Conservation (phyloP, 92 coral and sea anemone genomes). For the Porites rus region DNA sequence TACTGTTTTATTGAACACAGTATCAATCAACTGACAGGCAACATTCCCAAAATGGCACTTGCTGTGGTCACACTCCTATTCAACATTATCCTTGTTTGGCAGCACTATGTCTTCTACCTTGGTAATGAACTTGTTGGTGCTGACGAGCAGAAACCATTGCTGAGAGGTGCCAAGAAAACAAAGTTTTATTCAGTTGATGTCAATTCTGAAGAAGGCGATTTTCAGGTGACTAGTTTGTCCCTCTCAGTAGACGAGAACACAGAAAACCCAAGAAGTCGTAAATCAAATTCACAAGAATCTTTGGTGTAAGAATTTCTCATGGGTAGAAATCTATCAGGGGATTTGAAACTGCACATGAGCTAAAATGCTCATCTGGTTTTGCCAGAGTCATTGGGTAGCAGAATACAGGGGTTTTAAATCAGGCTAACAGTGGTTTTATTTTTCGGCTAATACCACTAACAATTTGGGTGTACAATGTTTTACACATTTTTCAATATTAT, state of each 20-base stretch:
- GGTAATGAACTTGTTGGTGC: slow-evolving; percentile 55
- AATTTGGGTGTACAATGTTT: too few relatives aligned
- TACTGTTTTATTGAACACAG: slow-evolving; percentile 85
- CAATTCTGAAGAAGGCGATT: slow-evolving; percentile 24
- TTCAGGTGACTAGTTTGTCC: slow-evolving; percentile 1
- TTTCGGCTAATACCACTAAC: too few relatives aligned
- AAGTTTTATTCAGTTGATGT: slow-evolving; percentile 35
- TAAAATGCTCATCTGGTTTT: too few relatives aligned
- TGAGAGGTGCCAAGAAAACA: slow-evolving; percentile 14
- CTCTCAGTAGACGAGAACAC: not conserved
- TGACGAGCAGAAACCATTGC: slow-evolving; percentile 50
- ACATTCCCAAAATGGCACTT: slow-evolving; percentile 85
- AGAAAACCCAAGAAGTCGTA: not conserved
- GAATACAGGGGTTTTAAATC: too few relatives aligned
- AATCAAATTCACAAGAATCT: slow-evolving; percentile 21
- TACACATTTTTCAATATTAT: too few relatives aligned
- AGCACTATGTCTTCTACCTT: slow-evolving; percentile 78
- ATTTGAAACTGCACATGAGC: too few relatives aligned
- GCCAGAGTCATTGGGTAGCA: too few relatives aligned
- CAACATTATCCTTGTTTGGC: slow-evolving; percentile 73
- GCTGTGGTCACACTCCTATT: slow-evolving; percentile 74
- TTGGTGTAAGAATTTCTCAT: not conserved
- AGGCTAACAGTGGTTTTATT: too few relatives aligned
- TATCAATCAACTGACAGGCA: slow-evolving; percentile 79
- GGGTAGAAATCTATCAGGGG: not conserved